These are phyloP conservation scores for Apaloderma vittatum DNA, from an alignment of 2,113 vertebrate species.

Conservation along the genomic window DNA sequence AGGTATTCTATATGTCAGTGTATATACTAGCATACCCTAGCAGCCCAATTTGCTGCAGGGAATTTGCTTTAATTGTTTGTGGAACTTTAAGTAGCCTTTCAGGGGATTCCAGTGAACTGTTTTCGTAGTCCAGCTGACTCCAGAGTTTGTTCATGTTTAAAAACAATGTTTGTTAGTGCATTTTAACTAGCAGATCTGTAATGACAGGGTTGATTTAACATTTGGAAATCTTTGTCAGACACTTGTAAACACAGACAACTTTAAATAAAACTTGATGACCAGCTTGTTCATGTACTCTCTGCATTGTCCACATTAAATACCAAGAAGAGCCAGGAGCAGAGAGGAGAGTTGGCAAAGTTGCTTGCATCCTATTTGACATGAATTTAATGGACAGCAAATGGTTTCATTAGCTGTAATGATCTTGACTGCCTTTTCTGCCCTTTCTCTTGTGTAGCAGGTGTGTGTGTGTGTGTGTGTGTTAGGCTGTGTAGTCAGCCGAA, in stretches of 20 bases:
- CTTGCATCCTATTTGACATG: neutral
- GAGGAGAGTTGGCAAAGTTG: neutral
- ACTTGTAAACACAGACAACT: constrained; percentile 29
- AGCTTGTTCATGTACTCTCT: neutral
- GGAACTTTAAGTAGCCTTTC: neutral
- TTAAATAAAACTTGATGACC: constrained; percentile 9
- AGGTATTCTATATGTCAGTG: accelerated
- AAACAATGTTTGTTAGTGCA: neutral
- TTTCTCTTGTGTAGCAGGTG: neutral
- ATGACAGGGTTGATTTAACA: neutral
- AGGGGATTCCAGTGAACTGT: neutral
- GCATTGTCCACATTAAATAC: neutral
- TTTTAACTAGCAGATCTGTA: constrained; percentile 5
- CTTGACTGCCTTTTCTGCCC: neutral
- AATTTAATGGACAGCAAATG: neutral
- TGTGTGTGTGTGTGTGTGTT: neutral
- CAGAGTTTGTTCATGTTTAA: neutral
- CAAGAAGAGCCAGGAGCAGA: neutral
- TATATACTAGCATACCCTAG: neutral
- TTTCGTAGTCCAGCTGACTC: neutral
- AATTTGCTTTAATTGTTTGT: neutral
- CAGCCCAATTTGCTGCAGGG: neutral
- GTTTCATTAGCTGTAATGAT: neutral
- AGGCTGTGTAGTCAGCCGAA: neutral
- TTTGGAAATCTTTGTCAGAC: constrained; percentile 34